Evolutionary conservation across 1,140 invertebrate species (phyloP).

Genomic region (Protaetia brevitarsis): DNA sequence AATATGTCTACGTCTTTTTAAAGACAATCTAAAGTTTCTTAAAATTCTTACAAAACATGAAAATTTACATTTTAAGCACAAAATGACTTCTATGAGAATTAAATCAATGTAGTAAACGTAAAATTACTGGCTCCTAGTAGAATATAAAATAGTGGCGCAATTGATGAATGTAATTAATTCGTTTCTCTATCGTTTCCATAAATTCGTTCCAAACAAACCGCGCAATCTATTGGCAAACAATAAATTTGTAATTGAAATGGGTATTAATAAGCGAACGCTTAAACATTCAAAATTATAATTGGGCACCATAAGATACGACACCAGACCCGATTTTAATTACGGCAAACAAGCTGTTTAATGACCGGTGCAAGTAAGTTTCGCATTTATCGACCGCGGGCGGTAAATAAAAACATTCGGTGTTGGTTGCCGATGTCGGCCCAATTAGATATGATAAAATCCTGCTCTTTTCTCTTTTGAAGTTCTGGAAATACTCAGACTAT

Average conservation of each 20-base stretch:
- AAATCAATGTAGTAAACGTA: not conserved
- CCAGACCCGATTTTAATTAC: slow-evolving; percentile 5
- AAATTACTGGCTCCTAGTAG: not conserved
- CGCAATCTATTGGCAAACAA: not conserved
- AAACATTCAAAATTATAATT: slow-evolving; percentile 8
- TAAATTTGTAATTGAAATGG: slow-evolving; percentile 13
- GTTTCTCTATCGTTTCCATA: not conserved
- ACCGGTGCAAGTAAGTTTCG: not conserved
- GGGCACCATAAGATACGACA: slow-evolving; percentile 2
- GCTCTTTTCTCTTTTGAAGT: not conserved
- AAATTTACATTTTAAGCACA: too few species aligned
- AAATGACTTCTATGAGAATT: too few species aligned
- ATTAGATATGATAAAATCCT: slow-evolving; percentile 1
- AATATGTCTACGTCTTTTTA: too few species aligned
- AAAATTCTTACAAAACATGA: too few species aligned
- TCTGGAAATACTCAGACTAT: too few species aligned
- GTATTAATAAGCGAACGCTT: not conserved
- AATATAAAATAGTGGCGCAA: too few species aligned
- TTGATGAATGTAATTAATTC: not conserved
- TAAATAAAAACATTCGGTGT: not conserved
- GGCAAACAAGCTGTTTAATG: slow-evolving; percentile 11
- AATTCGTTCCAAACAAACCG: not conserved
- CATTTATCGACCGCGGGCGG: not conserved
- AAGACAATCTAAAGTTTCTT: too few species aligned
- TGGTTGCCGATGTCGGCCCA: slow-evolving; percentile 1